A percentile compares a stretch with the other conserved stretches of the same genome.
phyloP scores from a whole-genome alignment of 2,113 vertebrate genomes.

The Probosciger aterrimus region DNA sequence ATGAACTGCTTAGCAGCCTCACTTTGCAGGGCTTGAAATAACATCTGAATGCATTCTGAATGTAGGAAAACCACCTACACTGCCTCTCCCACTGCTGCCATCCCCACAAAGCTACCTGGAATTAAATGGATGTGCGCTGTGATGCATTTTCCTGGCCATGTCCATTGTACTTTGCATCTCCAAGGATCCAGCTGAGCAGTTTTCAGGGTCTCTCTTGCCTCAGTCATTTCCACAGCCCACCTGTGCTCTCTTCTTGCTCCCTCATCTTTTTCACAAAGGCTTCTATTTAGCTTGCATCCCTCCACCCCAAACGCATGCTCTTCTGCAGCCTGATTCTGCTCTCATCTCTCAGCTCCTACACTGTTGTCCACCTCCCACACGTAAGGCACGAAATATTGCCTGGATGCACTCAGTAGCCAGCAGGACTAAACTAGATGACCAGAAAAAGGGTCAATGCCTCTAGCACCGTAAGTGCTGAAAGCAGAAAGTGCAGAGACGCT shows the following conservation, averaged over 20 bases:
- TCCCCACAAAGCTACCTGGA: background rate
- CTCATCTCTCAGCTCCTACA: background rate
- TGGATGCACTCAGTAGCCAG: background rate
- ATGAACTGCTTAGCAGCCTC: background rate
- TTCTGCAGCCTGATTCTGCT: background rate
- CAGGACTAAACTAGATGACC: background rate
- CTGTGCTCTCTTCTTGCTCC: background rate
- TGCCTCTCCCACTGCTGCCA: background rate
- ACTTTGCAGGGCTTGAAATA: constrained; percentile 3
- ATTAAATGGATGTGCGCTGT: background rate
- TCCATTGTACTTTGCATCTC: background rate
- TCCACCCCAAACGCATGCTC: fast-evolving
- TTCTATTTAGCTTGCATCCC: background rate
- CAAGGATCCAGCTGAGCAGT: background rate
- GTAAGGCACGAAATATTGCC: background rate
- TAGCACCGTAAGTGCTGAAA: background rate
- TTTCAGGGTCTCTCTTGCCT: background rate
- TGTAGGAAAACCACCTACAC: background rate
- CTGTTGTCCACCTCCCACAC: background rate
- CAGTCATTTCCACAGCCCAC: background rate
- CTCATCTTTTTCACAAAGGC: background rate
- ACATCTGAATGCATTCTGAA: background rate
- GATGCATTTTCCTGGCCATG: background rate
- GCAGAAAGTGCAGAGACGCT: background rate
- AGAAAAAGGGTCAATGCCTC: background rate